Percentiles rank a stretch among this genome's conserved stretches.
These are phyloP conservation scores for Thamnophis sirtalis DNA, from an alignment of 2,113 vertebrate genomes.

Conservation along the genomic window DNA sequence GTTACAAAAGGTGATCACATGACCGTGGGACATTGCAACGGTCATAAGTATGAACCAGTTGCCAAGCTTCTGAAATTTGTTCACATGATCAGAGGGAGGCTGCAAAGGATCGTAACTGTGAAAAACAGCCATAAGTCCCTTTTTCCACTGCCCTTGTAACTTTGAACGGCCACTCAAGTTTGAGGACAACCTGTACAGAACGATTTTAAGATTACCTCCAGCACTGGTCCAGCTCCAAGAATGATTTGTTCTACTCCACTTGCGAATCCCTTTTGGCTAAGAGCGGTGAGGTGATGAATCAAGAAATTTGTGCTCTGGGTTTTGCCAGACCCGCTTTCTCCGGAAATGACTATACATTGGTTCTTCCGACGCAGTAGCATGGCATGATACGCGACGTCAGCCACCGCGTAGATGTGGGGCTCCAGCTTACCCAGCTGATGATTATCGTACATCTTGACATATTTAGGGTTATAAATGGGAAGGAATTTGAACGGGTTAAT, in stretches of 20 bases:
- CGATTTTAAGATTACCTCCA: slow-evolving; percentile 83
- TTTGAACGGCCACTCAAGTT: not conserved
- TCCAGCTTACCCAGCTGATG: slow-evolving; percentile 92
- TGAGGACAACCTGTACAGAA: not conserved
- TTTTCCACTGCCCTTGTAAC: not conserved
- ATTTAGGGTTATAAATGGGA: slow-evolving; percentile 98
- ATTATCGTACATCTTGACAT: slow-evolving; percentile 99
- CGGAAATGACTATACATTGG: slow-evolving; percentile 97
- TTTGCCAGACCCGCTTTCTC: slow-evolving; percentile 96
- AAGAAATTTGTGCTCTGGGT: slow-evolving; percentile 99
- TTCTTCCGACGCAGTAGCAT: slow-evolving; percentile 93
- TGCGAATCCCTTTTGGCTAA: slow-evolving; percentile 98
- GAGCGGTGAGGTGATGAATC: slow-evolving; percentile 96
- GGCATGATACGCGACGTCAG: slow-evolving; percentile 93
- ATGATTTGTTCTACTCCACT: slow-evolving; percentile 99
- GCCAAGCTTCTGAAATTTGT: not conserved
- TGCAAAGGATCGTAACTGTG: not conserved
- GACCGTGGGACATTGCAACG: not conserved
- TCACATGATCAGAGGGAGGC: not conserved
- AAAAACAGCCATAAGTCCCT: not conserved
- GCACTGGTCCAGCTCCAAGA: slow-evolving; percentile 94
- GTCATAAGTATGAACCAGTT: not conserved
- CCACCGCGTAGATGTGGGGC: slow-evolving; percentile 96
- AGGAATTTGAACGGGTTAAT: slow-evolving; percentile 98
- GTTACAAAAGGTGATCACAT: not conserved